Evolutionary conservation across 53 echinoderm and acorn worm species (phyloP).

Genomic region (Pentamera pediparva): DNA sequence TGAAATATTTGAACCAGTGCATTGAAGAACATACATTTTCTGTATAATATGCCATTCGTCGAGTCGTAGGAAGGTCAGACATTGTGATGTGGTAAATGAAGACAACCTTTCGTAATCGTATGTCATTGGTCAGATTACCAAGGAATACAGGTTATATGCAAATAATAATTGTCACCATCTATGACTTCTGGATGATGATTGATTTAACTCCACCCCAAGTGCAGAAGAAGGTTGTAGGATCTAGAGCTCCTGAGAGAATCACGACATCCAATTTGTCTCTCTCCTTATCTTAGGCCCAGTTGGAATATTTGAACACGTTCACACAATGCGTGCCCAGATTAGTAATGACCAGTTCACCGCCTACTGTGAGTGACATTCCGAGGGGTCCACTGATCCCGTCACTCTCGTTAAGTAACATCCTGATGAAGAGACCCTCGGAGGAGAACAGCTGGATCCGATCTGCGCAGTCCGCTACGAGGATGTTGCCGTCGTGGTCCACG

Average conservation of each 20-base stretch:
- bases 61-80: no score
- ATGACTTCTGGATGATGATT: no score
- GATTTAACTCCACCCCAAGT: no score
- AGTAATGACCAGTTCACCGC: slow-evolving; percentile 86
- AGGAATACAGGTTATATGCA: no score
- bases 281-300: slow-evolving; percentile 65
- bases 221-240: no score
- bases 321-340: slow-evolving; percentile 97
- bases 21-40: no score
- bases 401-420: slow-evolving; percentile 68
- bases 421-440: slow-evolving; percentile 82
- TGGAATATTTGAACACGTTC: slow-evolving; percentile 88
- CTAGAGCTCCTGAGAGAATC: background rate
- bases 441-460: slow-evolving; percentile 91
- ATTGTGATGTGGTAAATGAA: no score
- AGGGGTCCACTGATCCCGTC: slow-evolving; percentile 95
- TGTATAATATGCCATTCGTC: no score
- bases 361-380: slow-evolving; percentile 73
- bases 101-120: no score
- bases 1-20: no score
- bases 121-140: no score
- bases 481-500: slow-evolving; percentile 91
- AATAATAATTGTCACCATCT: no score
- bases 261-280: background rate
- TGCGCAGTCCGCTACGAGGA: slow-evolving; percentile 96